A percentile compares a stretch with the other conserved stretches of the same genome.
Evolutionary conservation across 2,113 vertebrate species (phyloP).

Genomic region (Callipepla californica): DNA sequence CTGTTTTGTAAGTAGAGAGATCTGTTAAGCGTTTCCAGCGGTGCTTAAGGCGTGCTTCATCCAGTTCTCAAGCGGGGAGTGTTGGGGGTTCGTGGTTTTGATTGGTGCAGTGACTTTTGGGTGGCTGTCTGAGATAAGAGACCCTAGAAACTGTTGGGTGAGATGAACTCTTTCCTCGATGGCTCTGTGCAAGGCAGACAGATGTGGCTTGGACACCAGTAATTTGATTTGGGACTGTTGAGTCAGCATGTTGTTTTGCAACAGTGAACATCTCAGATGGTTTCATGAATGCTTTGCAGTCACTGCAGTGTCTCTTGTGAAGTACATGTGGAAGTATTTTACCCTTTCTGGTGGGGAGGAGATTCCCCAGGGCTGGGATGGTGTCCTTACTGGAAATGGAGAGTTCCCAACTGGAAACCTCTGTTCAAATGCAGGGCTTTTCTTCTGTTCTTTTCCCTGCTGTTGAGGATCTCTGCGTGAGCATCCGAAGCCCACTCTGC

Average conservation of each 20-base stretch:
- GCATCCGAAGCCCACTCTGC: neutral
- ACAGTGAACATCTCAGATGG: neutral
- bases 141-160: neutral
- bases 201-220: neutral
- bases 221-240: neutral
- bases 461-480: neutral
- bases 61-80: neutral
- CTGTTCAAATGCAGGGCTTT: neutral
- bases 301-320: neutral
- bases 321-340: neutral
- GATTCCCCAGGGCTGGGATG: neutral
- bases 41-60: neutral
- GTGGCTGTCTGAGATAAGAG: neutral
- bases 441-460: neutral
- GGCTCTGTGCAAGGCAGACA: no score
- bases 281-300: neutral
- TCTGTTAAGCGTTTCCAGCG: neutral
- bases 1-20: neutral
- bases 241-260: neutral
- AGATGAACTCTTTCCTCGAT: neutral
- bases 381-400: neutral
- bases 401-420: neutral
- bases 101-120: neutral
- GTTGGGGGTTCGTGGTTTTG: neutral
- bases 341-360: neutral